Evolutionary conservation across 2,113 vertebrate genomes (phyloP).

Genomic region (Numenius arquata): DNA sequence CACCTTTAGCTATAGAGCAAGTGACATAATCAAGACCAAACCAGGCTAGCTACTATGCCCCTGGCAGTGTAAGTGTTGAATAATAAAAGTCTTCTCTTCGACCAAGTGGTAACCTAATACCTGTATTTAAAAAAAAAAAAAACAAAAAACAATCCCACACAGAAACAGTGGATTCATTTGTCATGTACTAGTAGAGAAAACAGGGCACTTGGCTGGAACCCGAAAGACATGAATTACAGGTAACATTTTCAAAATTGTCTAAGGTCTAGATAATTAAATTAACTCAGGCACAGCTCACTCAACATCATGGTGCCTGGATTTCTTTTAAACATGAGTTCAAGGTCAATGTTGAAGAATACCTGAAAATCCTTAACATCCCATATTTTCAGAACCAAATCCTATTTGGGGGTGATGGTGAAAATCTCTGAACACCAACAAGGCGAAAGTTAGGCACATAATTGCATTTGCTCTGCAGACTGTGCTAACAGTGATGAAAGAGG

Average conservation of each 20-base stretch:
- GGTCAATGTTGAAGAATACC: not conserved
- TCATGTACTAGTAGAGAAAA: not conserved
- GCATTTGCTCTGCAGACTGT: not conserved
- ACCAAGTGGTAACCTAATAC: not conserved
- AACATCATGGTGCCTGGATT: not conserved
- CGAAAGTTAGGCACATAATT: rapidly evolving
- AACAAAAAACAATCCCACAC: not conserved
- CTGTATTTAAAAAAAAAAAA: not conserved
- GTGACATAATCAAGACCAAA: not conserved
- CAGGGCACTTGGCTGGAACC: not conserved
- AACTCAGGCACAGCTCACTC: constrained; percentile 5
- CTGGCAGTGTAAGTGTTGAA: not conserved
- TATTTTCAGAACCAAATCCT: not conserved
- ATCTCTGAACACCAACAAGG: not conserved
- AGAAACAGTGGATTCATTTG: not conserved
- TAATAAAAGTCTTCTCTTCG: not conserved
- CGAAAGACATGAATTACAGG: not conserved
- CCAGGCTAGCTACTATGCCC: not conserved
- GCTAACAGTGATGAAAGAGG: not conserved
- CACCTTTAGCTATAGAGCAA: not conserved
- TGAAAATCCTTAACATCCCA: not conserved
- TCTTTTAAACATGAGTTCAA: constrained; percentile 5
- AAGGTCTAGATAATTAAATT: constrained; percentile 9
- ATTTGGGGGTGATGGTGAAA: not conserved
- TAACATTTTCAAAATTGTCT: constrained; percentile 20